Evolutionary conservation across 2,888 invertebrate genomes (phyloP), one percentile per base, ranked within the genome.

Genomic region (Tinea semifulvella): DNA sequence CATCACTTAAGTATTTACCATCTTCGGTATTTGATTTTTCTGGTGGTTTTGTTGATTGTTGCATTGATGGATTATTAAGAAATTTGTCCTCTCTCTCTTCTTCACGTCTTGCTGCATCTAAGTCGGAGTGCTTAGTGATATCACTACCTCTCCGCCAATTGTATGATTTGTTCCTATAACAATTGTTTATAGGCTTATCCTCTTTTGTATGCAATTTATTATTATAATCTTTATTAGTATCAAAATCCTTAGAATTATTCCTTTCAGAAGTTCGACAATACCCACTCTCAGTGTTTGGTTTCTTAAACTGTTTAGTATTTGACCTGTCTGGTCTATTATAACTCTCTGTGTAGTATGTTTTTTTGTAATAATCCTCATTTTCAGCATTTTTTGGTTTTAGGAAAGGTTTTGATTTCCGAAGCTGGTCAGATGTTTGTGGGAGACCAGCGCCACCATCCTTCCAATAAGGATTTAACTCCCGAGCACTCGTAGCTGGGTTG

Each of bases 401-500:
- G 54, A 74, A 79, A 36, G 60, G 57, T 46, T 56, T 65, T 16
- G 72, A 59, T 56, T 68, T 71, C 54, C 66, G 58, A 53, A 68
- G 64, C 57, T 63, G 61, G 50, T 73, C 65, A 39, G 65, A 48
- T 44, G 68, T 63, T 55, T 68, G 65, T 0, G 96, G 96, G 47
- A 96, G 62, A 1, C 96, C 96, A 44, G 85, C 85, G 1, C 96
- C 96, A 36, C 94, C 94, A 67, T 89, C 83, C 77, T 90, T 94
- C 95, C 96, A 96, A 60, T 93, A 92, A 0, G 94, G 96, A 82
- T 97, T 97, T 44, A 96, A 73, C 72, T 97, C 96, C 56, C 88
- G 80, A 11, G 8, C 10, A 1, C 68, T 70, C 49, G 87, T 88
- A 0, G 88, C 85, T 11, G 91, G 91, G 63, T 88, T 84, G 54